These are phyloP conservation scores for Chroicocephalus ridibundus DNA, from an alignment of 2,113 vertebrate genomes.

Conservation along the genomic window DNA sequence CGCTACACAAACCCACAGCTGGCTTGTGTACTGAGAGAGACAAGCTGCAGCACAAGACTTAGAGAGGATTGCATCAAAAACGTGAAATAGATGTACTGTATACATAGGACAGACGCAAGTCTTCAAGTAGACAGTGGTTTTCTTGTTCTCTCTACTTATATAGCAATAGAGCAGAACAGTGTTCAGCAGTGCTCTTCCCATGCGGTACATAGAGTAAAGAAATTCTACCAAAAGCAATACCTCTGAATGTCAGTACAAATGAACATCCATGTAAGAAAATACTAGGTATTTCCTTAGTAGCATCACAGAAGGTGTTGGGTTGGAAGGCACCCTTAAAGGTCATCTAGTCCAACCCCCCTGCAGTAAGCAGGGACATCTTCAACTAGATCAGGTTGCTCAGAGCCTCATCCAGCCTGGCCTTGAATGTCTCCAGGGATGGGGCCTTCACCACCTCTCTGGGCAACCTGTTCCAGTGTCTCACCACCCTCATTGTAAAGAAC, in stretches of 20 bases:
- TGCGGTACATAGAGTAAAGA: neutral
- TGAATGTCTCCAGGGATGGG: too few species aligned
- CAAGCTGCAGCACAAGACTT: neutral
- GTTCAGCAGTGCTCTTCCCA: neutral
- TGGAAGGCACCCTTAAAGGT: too few species aligned
- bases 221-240: neutral
- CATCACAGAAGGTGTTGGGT: neutral
- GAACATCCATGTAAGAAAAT: neutral
- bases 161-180: neutral
- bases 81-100: neutral
- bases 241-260: neutral
- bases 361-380: too few species aligned
- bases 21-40: neutral
- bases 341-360: too few species aligned
- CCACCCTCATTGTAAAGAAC: too few species aligned
- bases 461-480: too few species aligned
- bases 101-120: neutral
- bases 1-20: neutral
- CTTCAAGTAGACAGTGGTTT: neutral
- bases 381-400: too few species aligned
- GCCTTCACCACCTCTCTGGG: too few species aligned
- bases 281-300: neutral
- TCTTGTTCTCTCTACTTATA: neutral
- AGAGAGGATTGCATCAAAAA: neutral
- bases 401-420: too few species aligned